phyloP scores from a whole-genome alignment of 2,113 vertebrate species.

The Siphamia tubifer region DNA sequence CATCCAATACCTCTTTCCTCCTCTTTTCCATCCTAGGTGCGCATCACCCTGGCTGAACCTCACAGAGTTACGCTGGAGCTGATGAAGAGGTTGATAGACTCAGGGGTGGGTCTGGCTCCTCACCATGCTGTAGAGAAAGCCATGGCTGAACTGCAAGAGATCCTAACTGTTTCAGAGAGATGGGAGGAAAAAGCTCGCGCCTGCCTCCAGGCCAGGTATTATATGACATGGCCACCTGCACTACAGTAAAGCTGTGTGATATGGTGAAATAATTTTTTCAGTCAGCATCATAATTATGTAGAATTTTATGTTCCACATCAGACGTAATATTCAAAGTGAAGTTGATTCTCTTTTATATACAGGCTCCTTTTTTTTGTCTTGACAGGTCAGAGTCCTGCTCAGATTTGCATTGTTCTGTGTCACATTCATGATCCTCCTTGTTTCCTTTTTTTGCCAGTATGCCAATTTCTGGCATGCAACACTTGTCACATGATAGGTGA shows the following conservation, averaged over 20 bases:
- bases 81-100: slow-evolving; percentile 97
- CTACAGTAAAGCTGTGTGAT: background rate
- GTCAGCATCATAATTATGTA: too few species aligned
- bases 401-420: too few species aligned
- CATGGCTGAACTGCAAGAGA: slow-evolving; percentile 96
- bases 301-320: too few species aligned
- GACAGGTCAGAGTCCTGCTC: too few species aligned
- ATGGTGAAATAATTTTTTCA: too few species aligned
- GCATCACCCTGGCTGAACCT: slow-evolving; percentile 89
- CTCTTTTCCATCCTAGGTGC: slow-evolving; percentile 71
- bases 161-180: slow-evolving; percentile 95
- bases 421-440: too few species aligned
- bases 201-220: slow-evolving; percentile 93
- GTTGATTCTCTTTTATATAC: too few species aligned
- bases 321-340: too few species aligned
- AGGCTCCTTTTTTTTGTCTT: too few species aligned
- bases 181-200: slow-evolving; percentile 97
- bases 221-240: background rate
- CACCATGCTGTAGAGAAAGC: slow-evolving; percentile 98
- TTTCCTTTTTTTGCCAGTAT: too few species aligned
- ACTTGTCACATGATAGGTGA: too few species aligned
- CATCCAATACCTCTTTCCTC: background rate
- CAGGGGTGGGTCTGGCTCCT: slow-evolving; percentile 93
- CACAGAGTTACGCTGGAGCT: slow-evolving; percentile 93
- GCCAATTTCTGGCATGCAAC: too few species aligned